Base-by-base conservation (phyloP, 1,140 invertebrate genomes). In the Bicyclus anynana region DNA sequence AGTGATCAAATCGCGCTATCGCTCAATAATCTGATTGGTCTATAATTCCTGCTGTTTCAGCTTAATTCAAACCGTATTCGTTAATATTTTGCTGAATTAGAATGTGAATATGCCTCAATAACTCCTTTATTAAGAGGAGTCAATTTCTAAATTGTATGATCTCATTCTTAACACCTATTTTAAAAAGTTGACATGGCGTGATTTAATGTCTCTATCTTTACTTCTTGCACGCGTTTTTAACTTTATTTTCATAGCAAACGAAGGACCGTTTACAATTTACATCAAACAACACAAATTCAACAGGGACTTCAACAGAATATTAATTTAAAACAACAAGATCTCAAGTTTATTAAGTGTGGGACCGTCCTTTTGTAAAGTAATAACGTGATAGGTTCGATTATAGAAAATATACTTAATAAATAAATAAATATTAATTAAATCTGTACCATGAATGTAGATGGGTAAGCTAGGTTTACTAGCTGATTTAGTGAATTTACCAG, bases 321-420 rank as follows among this genome's bases (percentile, higher is more conserved):
- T 72, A 74, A 69, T 72, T 59, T 55, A 69, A 33, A 71, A 59
- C 64, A 67, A 70, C 80, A 84, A 44, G 84, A 84, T 86, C 80
- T 87, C 84, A 87, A 73, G 70, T 74, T 70, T 75, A 68, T 74
- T 74, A 72, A 73, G 78, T 85, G 79, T 81, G 83, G 84, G 83
- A 86, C 84, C 84, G 83, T 86, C 84, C 84, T 86, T 74, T 65
- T 84, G 77, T 85, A 82, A 74, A 78, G 73, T 78, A 62, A n/a
- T 81, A 77, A 73, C 73, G 76, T 82, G 75, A 84, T 84, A 84
- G 73, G 70, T 58, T 77, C 72, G 72, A 77, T 72, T 64, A 63
- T 65, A 62, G 63, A 64, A 67, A 59, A 59, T 62, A 65, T 55
- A 62, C 47, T 65, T 47, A 47, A 57, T 65, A 59, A 33, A 1